A percentile compares a stretch with the other conserved stretches of the same genome.
Conservation (phyloP, 2,797 vertebrate genomes). For the Siniperca scherzeri region DNA sequence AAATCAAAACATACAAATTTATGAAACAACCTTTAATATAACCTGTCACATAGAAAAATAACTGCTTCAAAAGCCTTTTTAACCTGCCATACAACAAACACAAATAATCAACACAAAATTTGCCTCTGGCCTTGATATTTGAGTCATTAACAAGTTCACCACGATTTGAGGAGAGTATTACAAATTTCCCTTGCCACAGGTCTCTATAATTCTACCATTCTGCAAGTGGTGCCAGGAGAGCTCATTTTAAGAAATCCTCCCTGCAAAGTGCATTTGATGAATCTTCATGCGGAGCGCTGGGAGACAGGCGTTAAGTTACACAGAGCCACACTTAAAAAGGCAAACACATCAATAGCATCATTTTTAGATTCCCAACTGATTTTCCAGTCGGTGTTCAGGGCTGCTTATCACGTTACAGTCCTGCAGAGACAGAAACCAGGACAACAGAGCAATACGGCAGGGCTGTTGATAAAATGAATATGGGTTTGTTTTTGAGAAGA, state of each 20-base stretch:
- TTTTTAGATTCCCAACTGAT: conserved; percentile 76
- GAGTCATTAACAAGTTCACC: conserved; percentile 62
- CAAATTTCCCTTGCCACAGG: conserved; percentile 38
- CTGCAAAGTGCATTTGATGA: conserved; percentile 68
- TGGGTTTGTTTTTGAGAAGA: conserved; percentile 54
- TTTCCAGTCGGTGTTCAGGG: conserved; percentile 53
- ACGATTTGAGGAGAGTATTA: conserved; percentile 57
- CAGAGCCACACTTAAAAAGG: conserved; percentile 72
- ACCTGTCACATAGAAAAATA: no score
- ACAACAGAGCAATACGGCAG: conserved; percentile 49
- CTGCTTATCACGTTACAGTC: conserved; percentile 74
- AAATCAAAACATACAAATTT: no score
- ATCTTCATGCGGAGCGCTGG: conserved; percentile 45
- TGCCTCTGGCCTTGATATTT: conserved; percentile 31
- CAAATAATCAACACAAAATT: conserved; percentile 25
- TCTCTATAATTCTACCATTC: conserved; percentile 32
- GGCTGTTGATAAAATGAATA: conserved; percentile 64
- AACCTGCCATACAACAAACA: no score
- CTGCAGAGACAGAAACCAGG: conserved; percentile 65
- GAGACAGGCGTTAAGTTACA: conserved; percentile 71
- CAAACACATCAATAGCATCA: conserved; percentile 81
- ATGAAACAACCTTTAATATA: no score
- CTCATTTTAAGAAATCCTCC: conserved; percentile 34
- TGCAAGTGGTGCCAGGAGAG: conserved; percentile 43
- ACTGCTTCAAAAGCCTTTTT: no score